phyloP scores from a whole-genome alignment of 2,888 invertebrate species.

The Drosophila bunnanda region DNA sequence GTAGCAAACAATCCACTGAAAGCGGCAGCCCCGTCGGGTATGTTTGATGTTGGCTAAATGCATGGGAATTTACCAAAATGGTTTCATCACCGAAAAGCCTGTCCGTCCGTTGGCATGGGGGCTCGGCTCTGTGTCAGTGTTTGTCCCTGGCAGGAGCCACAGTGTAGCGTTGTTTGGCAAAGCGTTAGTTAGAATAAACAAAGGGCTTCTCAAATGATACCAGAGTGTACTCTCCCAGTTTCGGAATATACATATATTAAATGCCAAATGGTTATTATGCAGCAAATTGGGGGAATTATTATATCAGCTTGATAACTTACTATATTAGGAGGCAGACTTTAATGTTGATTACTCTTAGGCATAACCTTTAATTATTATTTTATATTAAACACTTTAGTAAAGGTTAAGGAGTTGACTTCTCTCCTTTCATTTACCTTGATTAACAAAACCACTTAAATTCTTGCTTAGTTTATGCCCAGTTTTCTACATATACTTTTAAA shows the following conservation, averaged over 20 bases:
- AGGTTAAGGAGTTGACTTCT: too few species aligned
- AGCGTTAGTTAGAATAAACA: slow-evolving; percentile 18
- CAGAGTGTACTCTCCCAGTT: neutral
- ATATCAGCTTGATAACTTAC: neutral
- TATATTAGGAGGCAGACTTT: neutral
- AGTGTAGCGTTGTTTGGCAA: slow-evolving; percentile 16
- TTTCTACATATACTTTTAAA: too few species aligned
- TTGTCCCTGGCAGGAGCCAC: slow-evolving; percentile 2
- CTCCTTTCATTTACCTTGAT: too few species aligned
- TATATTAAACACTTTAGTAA: too few species aligned
- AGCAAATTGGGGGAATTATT: neutral
- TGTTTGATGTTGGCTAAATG: slow-evolving; percentile 33
- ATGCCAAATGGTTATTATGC: slow-evolving; percentile 12
- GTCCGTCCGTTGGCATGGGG: neutral
- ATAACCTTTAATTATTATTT: neutral
- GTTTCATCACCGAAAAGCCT: slow-evolving; percentile 13
- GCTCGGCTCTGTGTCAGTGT: slow-evolving; percentile 6
- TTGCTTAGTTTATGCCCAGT: too few species aligned
- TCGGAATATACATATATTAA: neutral
- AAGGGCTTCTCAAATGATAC: neutral
- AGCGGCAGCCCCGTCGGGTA: neutral
- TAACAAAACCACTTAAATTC: too few species aligned
- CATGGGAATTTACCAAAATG: slow-evolving; percentile 28
- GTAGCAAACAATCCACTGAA: slow-evolving; percentile 10
- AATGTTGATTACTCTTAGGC: neutral